These are phyloP conservation scores for Platyura marginata DNA, from an alignment of 1,140 invertebrate species.

Conservation along the genomic window DNA sequence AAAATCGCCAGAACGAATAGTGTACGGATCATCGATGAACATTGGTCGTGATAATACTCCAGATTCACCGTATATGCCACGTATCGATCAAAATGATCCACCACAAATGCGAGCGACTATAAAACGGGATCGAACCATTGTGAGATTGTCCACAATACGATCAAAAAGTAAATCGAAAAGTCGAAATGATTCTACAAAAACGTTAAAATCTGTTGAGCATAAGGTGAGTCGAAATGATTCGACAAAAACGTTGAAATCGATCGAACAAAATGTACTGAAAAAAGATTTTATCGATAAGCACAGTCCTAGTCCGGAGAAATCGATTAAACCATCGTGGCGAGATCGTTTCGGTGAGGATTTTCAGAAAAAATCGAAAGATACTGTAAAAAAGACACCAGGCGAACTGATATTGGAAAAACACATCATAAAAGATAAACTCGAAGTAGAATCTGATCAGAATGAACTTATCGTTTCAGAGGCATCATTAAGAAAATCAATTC, in stretches of 20 bases:
- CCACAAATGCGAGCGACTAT: constrained; percentile 34
- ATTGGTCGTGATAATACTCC: constrained; percentile 16
- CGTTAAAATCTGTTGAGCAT: constrained; percentile 5
- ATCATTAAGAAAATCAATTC: constrained; percentile 6
- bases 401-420: constrained; percentile 58
- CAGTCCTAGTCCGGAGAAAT: constrained; percentile 1
- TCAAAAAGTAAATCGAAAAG: constrained; percentile 32
- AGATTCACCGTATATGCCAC: constrained; percentile 16
- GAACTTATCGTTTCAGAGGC: neutral
- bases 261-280: too few relatives aligned
- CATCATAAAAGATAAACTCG: constrained; percentile 41
- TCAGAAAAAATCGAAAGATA: constrained; percentile 23
- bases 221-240: constrained; percentile 2
- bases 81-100: constrained; percentile 14
- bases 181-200: constrained; percentile 10
- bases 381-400: constrained; percentile 42
- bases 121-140: constrained; percentile 44
- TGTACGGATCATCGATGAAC: constrained; percentile 13
- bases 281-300: too few relatives aligned
- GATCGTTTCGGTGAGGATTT: constrained; percentile 37
- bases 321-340: constrained; percentile 28
- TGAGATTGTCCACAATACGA: constrained; percentile 43
- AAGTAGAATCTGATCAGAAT: neutral
- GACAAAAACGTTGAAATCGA: neutral
- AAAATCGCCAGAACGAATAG: constrained; percentile 12